Evolutionary conservation across 2,113 vertebrate genomes (phyloP).

Genomic region (Xiphias gladius): DNA sequence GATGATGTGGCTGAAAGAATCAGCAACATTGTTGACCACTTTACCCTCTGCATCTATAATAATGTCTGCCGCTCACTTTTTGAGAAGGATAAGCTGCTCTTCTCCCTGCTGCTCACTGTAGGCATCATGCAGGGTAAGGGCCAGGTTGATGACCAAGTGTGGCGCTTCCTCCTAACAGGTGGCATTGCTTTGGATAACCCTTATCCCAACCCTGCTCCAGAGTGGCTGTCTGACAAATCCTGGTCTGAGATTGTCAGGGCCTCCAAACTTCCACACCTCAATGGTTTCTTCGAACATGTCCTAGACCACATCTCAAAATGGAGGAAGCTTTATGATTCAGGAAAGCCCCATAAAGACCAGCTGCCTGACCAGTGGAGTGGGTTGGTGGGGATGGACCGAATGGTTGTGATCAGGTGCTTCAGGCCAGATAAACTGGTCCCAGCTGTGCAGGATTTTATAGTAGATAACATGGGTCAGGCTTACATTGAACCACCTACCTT

Average conservation of each 20-base stretch:
- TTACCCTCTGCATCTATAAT: constrained; percentile 91
- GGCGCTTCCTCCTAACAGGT: constrained; percentile 92
- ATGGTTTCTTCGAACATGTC: constrained; percentile 86
- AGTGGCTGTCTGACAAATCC: constrained; percentile 92
- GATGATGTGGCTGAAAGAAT: constrained; percentile 85
- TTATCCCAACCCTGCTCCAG: constrained; percentile 88
- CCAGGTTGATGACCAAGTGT: constrained; percentile 85
- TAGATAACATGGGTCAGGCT: constrained; percentile 86
- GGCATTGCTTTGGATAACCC: constrained; percentile 93
- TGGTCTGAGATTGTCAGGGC: constrained; percentile 93
- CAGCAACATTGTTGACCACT: constrained; percentile 86
- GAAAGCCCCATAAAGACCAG: constrained; percentile 85
- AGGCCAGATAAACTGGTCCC: constrained; percentile 93
- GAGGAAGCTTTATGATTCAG: constrained; percentile 91
- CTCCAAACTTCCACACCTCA: constrained; percentile 84
- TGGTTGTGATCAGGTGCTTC: constrained; percentile 91
- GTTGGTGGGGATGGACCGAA: constrained; percentile 83
- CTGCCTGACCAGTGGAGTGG: constrained; percentile 86
- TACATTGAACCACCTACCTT: constrained; percentile 93
- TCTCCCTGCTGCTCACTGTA: constrained; percentile 91
- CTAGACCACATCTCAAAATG: constrained; percentile 78
- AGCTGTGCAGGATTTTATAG: constrained; percentile 88
- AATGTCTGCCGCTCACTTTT: constrained; percentile 94
- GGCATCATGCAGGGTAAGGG: constrained; percentile 90
- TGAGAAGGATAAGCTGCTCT: constrained; percentile 95